Percentiles rank a stretch among this genome's conserved stretches.
phyloP scores from a whole-genome alignment of 2,888 invertebrate species.

The Agrotis puta region DNA sequence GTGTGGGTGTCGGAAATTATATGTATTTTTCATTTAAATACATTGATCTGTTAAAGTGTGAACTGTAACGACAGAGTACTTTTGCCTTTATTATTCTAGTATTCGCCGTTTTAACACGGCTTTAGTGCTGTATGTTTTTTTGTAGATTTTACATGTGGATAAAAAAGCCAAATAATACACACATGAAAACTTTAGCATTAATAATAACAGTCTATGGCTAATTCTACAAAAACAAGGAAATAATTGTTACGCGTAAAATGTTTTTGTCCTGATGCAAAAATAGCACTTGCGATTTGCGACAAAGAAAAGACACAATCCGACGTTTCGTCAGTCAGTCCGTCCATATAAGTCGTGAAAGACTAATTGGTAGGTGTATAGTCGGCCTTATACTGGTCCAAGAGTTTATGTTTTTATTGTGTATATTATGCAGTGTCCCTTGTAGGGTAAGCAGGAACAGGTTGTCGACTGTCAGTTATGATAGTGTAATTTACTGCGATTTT shows the following conservation, averaged over 20 bases:
- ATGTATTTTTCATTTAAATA: neutral
- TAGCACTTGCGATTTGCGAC: neutral
- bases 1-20: neutral
- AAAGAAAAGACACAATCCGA: neutral
- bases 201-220: neutral
- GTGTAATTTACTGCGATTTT: constrained; percentile 5
- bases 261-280: constrained; percentile 20
- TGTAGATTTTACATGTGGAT: too few species aligned
- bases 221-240: neutral
- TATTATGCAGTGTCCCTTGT: constrained; percentile 1
- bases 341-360: constrained; percentile 20
- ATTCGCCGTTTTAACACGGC: too few species aligned
- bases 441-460: constrained; percentile 13
- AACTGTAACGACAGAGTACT: too few species aligned
- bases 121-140: too few species aligned
- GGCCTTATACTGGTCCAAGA: constrained; percentile 15
- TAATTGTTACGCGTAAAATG: constrained; percentile 10
- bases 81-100: too few species aligned
- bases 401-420: constrained; percentile 37
- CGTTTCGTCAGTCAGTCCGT: neutral
- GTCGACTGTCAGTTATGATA: constrained; percentile 16
- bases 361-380: constrained; percentile 43
- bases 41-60: neutral
- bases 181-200: neutral
- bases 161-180: neutral